A percentile compares a stretch with the other conserved stretches of the same genome.
Evolutionary conservation across 2,113 vertebrate genomes (phyloP).

Genomic region (Trichomycterus rosablanca): DNA sequence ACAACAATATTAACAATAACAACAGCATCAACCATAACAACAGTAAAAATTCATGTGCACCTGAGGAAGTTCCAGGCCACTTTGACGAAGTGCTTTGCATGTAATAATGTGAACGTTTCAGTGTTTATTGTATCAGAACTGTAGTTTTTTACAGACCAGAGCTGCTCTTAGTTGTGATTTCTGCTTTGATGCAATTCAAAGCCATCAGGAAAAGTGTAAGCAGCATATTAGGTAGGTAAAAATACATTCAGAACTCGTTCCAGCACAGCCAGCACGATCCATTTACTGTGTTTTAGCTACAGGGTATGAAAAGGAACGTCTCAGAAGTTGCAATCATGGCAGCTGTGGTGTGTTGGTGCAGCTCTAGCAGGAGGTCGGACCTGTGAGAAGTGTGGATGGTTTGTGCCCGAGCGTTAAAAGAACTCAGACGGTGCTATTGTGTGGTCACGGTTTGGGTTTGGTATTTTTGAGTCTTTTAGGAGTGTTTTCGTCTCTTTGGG

Average conservation of each 20-base stretch:
- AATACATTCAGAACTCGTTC: background rate
- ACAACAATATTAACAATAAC: too few relatives aligned
- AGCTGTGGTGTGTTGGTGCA: conserved; percentile 5
- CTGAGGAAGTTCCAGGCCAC: too few relatives aligned
- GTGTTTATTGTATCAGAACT: too few relatives aligned
- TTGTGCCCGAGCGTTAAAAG: conserved; percentile 20
- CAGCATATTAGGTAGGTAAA: background rate
- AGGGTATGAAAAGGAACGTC: background rate
- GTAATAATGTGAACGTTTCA: too few relatives aligned
- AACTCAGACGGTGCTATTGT: conserved; percentile 31
- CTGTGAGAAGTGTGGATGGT: conserved; percentile 9
- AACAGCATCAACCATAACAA: too few relatives aligned
- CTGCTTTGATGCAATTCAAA: background rate
- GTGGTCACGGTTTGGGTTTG: conserved; percentile 28
- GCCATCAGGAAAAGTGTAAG: background rate
- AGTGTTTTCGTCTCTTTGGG: conserved; percentile 11
- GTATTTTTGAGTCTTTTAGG: conserved; percentile 28
- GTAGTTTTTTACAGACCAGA: too few relatives aligned
- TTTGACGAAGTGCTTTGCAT: too few relatives aligned
- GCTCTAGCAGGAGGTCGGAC: conserved; percentile 22
- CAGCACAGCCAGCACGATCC: background rate
- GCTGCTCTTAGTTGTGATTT: too few relatives aligned
- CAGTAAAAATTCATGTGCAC: too few relatives aligned
- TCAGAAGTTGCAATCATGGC: background rate
- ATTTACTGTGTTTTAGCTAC: conserved; percentile 4